phyloP scores from a whole-genome alignment of 2,797 vertebrate species.

The Gymnodraco acuticeps region DNA sequence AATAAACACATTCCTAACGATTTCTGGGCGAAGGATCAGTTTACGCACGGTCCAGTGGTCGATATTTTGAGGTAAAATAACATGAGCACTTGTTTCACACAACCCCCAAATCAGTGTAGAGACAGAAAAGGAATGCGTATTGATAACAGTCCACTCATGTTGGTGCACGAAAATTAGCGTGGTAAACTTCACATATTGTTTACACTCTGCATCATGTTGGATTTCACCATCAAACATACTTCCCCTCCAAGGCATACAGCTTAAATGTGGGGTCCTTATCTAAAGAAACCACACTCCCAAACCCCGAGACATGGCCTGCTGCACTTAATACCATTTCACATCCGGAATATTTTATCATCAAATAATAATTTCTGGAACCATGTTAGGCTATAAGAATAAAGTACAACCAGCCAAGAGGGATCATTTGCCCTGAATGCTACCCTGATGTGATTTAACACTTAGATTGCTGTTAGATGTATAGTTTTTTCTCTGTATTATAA shows the following conservation, averaged over 20 bases:
- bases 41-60: conserved; percentile 75
- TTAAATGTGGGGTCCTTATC: neutral
- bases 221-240: neutral
- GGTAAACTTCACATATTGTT: conserved; percentile 7
- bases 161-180: neutral
- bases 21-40: conserved; percentile 74
- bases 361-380: conserved; percentile 1
- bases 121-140: conserved; percentile 41
- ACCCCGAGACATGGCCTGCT: neutral
- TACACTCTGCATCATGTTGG: neutral
- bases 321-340: conserved; percentile 5
- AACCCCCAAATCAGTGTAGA: conserved; percentile 56
- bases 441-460: neutral
- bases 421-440: conserved; percentile 34
- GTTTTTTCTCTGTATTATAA: neutral
- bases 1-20: conserved; percentile 82
- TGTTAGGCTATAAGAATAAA: neutral
- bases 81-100: conserved; percentile 73
- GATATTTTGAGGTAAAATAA: conserved; percentile 82
- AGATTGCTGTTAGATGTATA: neutral
- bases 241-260: neutral
- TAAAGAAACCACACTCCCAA: neutral
- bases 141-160: conserved; percentile 33
- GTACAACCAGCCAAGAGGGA: conserved; percentile 7
- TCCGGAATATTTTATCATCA: conserved; percentile 8